These are phyloP conservation scores for Desmodus rotundus DNA, from an alignment of 2,113 vertebrate species.

Conservation along the genomic window DNA sequence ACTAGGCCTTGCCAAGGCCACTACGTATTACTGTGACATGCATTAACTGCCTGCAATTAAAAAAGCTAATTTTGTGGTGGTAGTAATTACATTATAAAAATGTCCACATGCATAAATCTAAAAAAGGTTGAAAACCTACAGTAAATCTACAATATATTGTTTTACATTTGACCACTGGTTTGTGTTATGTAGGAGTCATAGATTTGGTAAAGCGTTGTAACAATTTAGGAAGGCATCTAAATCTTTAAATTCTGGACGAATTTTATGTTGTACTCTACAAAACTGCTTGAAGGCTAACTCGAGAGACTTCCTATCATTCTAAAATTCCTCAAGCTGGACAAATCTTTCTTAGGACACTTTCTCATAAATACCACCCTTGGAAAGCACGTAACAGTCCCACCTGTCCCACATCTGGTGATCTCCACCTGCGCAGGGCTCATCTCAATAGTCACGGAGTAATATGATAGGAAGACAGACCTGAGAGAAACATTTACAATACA, in stretches of 20 bases:
- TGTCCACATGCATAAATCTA: constrained; percentile 86
- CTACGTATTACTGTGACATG: constrained; percentile 88
- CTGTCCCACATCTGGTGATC: constrained; percentile 66
- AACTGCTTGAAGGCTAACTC: constrained; percentile 84
- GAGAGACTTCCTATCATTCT: constrained; percentile 83
- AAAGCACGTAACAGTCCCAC: constrained; percentile 37
- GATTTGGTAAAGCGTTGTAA: constrained; percentile 92
- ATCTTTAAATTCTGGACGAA: constrained; percentile 81
- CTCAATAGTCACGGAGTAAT: constrained; percentile 79
- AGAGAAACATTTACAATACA: constrained; percentile 93
- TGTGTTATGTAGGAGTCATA: constrained; percentile 82
- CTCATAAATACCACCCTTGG: constrained; percentile 72
- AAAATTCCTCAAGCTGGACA: constrained; percentile 75
- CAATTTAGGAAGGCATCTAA: constrained; percentile 89
- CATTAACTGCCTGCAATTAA: constrained; percentile 89
- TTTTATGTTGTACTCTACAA: constrained; percentile 81
- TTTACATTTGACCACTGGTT: constrained; percentile 85
- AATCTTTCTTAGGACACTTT: constrained; percentile 57
- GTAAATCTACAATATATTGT: constrained; percentile 87
- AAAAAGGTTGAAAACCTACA: constrained; percentile 84
- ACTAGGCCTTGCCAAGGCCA: constrained; percentile 82
- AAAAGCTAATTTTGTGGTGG: constrained; percentile 84
- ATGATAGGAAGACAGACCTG: constrained; percentile 96
- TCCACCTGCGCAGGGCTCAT: constrained; percentile 72
- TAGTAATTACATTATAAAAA: constrained; percentile 83